phyloP scores from a whole-genome alignment of 2,113 vertebrate species.

The Elephas maximus region DNA sequence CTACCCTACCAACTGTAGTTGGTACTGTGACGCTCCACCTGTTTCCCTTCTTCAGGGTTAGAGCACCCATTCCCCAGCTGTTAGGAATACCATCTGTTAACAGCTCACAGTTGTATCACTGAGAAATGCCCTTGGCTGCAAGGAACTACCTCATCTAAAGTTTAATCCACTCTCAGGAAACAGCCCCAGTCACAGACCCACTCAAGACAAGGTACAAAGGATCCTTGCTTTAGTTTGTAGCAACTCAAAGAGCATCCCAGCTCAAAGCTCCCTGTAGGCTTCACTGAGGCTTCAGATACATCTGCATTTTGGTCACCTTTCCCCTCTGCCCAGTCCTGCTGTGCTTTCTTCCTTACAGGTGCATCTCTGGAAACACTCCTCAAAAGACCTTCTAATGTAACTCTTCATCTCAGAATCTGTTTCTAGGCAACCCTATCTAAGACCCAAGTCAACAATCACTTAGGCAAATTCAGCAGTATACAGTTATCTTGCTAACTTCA shows the following conservation, averaged over 20 bases:
- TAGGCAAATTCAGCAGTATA: not conserved
- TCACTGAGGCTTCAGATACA: not conserved
- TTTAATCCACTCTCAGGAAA: not conserved
- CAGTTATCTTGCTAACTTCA: not conserved
- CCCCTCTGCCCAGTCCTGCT: not conserved
- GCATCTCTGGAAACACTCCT: not conserved
- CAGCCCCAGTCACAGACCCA: not conserved
- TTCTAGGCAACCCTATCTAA: conserved; percentile 21
- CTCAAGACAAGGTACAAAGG: not conserved
- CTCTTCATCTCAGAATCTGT: not conserved
- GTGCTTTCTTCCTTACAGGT: conserved; percentile 8
- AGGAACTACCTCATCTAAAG: not conserved
- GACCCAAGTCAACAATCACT: not conserved
- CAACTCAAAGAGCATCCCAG: not conserved
- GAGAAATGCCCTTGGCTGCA: not conserved
- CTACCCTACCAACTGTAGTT: not conserved
- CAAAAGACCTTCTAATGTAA: not conserved
- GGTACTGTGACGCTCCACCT: not conserved
- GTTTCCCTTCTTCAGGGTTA: not conserved
- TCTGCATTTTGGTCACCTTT: not conserved
- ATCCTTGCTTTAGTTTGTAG: not conserved
- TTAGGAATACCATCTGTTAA: not conserved
- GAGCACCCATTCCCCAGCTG: not conserved
- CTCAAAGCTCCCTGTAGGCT: not conserved
- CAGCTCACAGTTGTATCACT: not conserved